Percentiles rank a stretch among this genome's conserved stretches.
Evolutionary conservation across 2,888 invertebrate species (phyloP).

Genomic region (Torymus texanus): DNA sequence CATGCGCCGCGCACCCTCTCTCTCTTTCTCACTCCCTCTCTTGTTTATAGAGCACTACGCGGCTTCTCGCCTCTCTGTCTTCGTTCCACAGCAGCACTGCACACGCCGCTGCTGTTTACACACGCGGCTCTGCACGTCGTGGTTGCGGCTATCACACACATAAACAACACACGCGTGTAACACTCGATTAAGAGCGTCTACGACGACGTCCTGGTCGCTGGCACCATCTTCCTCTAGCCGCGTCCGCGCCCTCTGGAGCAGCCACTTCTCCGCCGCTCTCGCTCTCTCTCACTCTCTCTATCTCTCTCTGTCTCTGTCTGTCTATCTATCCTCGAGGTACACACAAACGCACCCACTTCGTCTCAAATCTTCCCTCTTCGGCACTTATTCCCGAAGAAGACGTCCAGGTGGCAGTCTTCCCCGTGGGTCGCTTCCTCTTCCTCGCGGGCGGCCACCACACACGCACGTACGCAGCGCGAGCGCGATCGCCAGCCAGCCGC

Average conservation of each 20-base stretch:
- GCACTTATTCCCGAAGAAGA: background rate
- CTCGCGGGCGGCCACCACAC: background rate
- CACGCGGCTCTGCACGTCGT: too few species aligned
- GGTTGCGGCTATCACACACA: too few species aligned
- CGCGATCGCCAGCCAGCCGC: background rate
- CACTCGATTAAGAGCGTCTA: slow-evolving; percentile 30
- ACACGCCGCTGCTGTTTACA: too few species aligned
- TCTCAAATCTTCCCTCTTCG: background rate
- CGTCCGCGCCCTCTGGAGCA: slow-evolving; percentile 46
- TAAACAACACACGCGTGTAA: too few species aligned
- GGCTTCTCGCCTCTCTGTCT: slow-evolving; percentile 52
- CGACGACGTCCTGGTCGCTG: slow-evolving; percentile 59
- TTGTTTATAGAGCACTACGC: slow-evolving; percentile 62
- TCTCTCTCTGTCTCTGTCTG: slow-evolving; percentile 6
- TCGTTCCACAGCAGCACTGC: too few species aligned
- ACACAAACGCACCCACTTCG: background rate
- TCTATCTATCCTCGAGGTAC: background rate
- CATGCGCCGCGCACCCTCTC: background rate
- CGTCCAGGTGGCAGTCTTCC: background rate
- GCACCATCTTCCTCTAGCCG: background rate
- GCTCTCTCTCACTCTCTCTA: background rate
- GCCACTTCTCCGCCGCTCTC: slow-evolving; percentile 22
- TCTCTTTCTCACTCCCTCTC: slow-evolving; percentile 57
- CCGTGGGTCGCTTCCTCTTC: background rate
- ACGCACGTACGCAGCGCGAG: background rate